Base-by-base conservation (phyloP, 2,888 invertebrate genomes). In the Seira sanloemensis region DNA sequence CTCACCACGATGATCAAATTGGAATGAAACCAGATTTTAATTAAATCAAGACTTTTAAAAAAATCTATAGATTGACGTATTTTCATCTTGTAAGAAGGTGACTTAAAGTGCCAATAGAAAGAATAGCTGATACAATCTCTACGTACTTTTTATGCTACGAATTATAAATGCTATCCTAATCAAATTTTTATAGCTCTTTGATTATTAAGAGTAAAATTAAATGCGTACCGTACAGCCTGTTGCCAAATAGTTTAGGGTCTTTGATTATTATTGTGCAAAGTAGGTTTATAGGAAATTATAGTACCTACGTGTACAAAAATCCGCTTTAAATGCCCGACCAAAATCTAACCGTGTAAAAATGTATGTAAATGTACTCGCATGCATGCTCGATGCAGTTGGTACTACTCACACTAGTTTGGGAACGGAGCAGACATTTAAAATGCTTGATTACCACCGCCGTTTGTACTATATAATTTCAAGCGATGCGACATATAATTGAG, bases 91-190 rank as follows among this genome's bases (percentile, higher is more conserved):
- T 54, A 25, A 27, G 68, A 24, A 66, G 77, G 66, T 82, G 77
- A 82, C 73, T 68, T 77, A 18, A 83, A 83, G 83, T 83, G 83
- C 83, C 83, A 83, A 83, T 83, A 78, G 83, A 26, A 71, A 58
- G n/a, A 9, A 12, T 58, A 58, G n/a, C 58, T 12, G 5, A 4
- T 58, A 58, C 58, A 18, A 9, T 18, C 58, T 58, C 7, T 2
- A 9, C n/a, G 18, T 58, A 58, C 58, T 58, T 58, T 16, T 4
- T 12, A 18, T 58, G 37, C 4, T 37, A 37, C 37, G n/a, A n/a
- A n/a, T n/a, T n/a, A n/a, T n/a, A n/a, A n/a, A n/a, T n/a, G n/a
- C n/a, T n/a, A n/a, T n/a, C n/a, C n/a, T n/a, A n/a, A n/a, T 37
- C 5, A 37, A 19, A 76, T 67, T 76, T 76, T 16, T 58, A 58